Evolutionary conservation across 2,888 invertebrate species (phyloP).

Genomic region (Drosophila colorata): DNA sequence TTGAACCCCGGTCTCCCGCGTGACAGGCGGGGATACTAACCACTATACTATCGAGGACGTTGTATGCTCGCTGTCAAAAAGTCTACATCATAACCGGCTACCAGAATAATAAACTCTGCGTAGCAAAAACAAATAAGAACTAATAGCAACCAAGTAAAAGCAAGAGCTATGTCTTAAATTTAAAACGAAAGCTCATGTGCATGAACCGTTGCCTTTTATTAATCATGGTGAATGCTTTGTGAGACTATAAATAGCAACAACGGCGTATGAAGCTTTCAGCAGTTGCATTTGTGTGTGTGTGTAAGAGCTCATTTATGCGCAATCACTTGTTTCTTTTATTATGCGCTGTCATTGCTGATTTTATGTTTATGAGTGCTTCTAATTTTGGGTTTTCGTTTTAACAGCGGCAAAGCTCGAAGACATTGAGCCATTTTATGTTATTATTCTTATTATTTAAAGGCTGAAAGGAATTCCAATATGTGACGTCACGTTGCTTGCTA

Average conservation of each 20-base stretch:
- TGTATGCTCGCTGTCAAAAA: rapidly evolving
- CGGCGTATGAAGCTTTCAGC: slow-evolving; percentile 1
- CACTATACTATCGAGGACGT: slow-evolving; percentile 71
- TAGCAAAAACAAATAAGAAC: neutral
- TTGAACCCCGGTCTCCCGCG: slow-evolving; percentile 72
- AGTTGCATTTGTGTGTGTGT: slow-evolving; percentile 2
- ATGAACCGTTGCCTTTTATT: slow-evolving; percentile 3
- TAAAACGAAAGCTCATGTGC: slow-evolving; percentile 1
- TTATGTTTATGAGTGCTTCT: slow-evolving; percentile 14
- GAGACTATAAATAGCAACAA: slow-evolving; percentile 14
- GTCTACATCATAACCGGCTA: neutral
- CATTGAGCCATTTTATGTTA: neutral
- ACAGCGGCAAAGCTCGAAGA: slow-evolving; percentile 17
- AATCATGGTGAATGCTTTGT: slow-evolving; percentile 6
- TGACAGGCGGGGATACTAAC: slow-evolving; percentile 71
- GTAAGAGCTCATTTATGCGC: slow-evolving; percentile 11
- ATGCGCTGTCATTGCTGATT: slow-evolving; percentile 21
- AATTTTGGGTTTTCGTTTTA: neutral
- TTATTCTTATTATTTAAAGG: neutral
- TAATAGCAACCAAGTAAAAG: neutral
- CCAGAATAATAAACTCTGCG: neutral
- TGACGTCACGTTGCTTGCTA: slow-evolving; percentile 20
- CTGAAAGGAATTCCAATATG: neutral
- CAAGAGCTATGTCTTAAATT: neutral
- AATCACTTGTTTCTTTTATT: slow-evolving; percentile 12